Percentiles rank a stretch among this genome's conserved stretches.
These are phyloP conservation scores for Balaenoptera acutorostrata DNA, from an alignment of 2,113 vertebrate species.

Conservation along the genomic window DNA sequence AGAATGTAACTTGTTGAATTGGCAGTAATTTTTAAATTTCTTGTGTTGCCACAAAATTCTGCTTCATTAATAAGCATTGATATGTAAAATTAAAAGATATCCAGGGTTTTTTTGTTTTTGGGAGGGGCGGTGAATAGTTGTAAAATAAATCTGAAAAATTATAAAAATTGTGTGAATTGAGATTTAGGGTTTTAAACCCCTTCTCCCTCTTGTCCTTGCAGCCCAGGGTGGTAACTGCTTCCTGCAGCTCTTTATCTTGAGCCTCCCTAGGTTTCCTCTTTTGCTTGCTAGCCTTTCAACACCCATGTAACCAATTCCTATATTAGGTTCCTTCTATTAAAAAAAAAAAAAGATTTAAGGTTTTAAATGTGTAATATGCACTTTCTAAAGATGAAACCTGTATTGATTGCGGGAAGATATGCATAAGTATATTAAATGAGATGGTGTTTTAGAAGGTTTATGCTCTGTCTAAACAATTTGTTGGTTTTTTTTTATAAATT, in stretches of 20 bases:
- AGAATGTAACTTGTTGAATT: not conserved
- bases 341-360: not conserved
- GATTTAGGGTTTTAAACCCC: not conserved
- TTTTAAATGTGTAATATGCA: not conserved
- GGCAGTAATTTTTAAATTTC: not conserved
- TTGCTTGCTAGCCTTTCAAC: not conserved
- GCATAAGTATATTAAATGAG: not conserved
- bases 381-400: not conserved
- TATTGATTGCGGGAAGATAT: not conserved
- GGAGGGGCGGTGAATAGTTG: not conserved
- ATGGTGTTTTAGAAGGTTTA: not conserved
- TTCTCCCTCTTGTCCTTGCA: not conserved
- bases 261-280: not conserved
- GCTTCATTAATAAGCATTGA: not conserved
- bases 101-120: not conserved
- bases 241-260: not conserved
- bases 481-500: too few species aligned
- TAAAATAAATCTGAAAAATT: conserved; percentile 9
- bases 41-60: not conserved
- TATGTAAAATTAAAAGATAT: not conserved
- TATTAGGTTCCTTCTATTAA: not conserved
- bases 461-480: not conserved
- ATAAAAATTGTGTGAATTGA: not conserved
- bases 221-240: not conserved
- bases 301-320: not conserved